Percentiles rank a stretch among this genome's conserved stretches.
Evolutionary conservation across 2,888 invertebrate genomes (phyloP).

Genomic region (Hydroisotoma schaefferi): DNA sequence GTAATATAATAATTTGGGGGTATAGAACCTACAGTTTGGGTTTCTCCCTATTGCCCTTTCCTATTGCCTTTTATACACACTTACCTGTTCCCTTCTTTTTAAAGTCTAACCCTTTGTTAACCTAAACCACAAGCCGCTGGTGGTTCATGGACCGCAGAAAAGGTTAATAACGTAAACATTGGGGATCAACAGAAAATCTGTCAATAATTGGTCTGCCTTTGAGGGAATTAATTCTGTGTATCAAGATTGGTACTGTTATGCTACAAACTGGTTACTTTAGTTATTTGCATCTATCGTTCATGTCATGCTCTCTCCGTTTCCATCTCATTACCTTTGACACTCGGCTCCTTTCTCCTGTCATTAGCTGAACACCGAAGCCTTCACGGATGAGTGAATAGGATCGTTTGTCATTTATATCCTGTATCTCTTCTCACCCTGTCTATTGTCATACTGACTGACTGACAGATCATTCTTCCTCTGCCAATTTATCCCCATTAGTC

Average conservation of each 20-base stretch:
- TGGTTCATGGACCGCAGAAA: neutral
- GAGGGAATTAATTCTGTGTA: neutral
- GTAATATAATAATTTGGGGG: too few relatives aligned
- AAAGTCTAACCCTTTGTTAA: too few relatives aligned
- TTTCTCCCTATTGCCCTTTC: too few relatives aligned
- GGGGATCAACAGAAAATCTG: neutral
- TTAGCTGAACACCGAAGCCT: neutral
- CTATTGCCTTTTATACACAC: neutral
- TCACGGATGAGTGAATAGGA: neutral
- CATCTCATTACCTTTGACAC: slow-evolving; percentile 1
- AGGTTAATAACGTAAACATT: neutral
- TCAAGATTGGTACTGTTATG: too few relatives aligned
- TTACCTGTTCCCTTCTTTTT: too few relatives aligned
- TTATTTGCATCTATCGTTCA: neutral
- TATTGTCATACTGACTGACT: neutral
- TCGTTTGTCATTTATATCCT: neutral
- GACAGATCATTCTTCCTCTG: neutral
- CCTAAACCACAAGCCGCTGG: too few relatives aligned
- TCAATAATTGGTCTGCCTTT: neutral
- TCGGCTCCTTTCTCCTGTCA: neutral
- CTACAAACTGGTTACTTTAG: too few relatives aligned
- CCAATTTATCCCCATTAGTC: too few relatives aligned
- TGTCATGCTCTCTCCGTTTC: slow-evolving; percentile 2
- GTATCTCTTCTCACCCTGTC: neutral
- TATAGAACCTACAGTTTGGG: too few relatives aligned